Conservation (phyloP, 2,888 invertebrate genomes). For the Epinotia nisella region DNA sequence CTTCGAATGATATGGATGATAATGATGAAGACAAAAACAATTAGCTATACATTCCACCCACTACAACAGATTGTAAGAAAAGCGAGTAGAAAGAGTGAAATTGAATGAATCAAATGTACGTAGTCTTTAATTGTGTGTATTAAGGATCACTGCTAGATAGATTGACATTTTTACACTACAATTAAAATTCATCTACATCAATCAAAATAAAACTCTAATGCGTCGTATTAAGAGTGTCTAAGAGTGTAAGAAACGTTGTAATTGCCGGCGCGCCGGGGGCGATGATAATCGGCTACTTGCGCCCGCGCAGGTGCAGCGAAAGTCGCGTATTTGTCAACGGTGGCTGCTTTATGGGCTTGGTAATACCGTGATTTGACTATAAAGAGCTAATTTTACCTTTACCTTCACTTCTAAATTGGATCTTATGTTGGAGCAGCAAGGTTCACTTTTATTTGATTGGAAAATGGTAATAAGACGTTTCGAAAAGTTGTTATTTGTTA, state of each 20-base stretch:
- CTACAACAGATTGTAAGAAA: no score
- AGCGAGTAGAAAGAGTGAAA: no score
- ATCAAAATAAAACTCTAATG: not conserved
- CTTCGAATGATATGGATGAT: no score
- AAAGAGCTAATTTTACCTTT: not conserved
- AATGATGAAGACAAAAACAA: no score
- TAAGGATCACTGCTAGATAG: not conserved
- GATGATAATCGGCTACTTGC: constrained; percentile 64
- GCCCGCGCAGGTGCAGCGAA: constrained; percentile 64
- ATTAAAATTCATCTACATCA: not conserved
- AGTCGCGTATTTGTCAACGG: constrained; percentile 74
- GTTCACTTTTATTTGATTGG: not conserved
- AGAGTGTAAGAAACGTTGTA: constrained; percentile 48
- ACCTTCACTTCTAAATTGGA: not conserved
- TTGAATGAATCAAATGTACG: not conserved
- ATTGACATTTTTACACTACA: not conserved
- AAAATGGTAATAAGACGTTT: not conserved
- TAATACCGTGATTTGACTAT: constrained; percentile 31
- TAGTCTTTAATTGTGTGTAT: not conserved
- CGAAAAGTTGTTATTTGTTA: constrained; percentile 13
- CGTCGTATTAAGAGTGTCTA: not conserved
- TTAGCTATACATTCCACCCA: no score
- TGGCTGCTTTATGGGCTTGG: constrained; percentile 35
- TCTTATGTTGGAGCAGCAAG: not conserved
- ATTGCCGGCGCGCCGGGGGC: constrained; percentile 59